These are phyloP conservation scores for Platygyra sinensis DNA, from an alignment of 64 coral and sea anemone genomes.

Conservation along the genomic window DNA sequence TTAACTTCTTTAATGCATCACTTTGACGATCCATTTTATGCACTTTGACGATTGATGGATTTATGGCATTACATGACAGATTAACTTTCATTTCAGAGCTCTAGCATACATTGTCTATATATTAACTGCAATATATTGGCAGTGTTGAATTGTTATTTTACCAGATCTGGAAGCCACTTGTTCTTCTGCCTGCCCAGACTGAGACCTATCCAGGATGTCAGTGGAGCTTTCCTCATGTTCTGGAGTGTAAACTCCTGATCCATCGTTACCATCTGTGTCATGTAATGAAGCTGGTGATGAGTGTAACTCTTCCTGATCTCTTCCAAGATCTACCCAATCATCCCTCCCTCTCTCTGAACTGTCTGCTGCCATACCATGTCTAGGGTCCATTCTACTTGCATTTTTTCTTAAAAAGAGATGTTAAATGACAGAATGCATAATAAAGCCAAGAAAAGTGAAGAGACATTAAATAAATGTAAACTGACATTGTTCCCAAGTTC, in stretches of 20 bases:
- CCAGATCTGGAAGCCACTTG: neutral
- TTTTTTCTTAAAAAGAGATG: constrained; percentile 32
- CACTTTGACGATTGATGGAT: no score
- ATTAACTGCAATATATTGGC: no score
- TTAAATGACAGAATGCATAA: neutral
- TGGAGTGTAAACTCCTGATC: neutral
- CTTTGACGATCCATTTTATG: no score
- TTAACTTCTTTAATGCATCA: no score
- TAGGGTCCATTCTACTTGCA: constrained; percentile 47
- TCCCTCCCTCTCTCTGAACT: neutral
- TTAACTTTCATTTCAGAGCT: no score
- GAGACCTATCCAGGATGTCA: neutral
- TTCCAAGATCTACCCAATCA: constrained; percentile 56
- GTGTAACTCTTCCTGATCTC: neutral
- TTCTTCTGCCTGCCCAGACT: neutral
- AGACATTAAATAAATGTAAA: no score
- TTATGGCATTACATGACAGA: no score
- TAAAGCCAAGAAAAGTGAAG: no score
- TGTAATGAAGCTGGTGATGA: neutral
- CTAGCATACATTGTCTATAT: no score
- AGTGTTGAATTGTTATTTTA: neutral
- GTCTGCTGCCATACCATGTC: neutral
- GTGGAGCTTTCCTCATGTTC: neutral
- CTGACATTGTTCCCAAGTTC: no score
- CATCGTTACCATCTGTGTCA: neutral